phyloP scores from a whole-genome alignment of 1,140 invertebrate species.

The Nylanderia fulva region DNA sequence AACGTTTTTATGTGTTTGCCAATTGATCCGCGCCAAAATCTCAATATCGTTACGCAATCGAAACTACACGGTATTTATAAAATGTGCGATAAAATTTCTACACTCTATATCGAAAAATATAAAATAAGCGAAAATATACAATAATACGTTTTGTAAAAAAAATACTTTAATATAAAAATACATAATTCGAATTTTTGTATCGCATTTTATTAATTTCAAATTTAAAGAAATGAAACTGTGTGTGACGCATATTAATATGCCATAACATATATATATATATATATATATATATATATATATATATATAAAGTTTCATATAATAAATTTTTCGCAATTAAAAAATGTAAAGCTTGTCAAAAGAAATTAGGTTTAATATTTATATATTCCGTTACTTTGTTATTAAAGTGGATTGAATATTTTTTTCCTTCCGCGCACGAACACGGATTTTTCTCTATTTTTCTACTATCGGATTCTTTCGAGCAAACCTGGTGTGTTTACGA shows the following conservation, averaged over 20 bases:
- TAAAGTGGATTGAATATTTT: neutral
- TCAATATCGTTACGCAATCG: neutral
- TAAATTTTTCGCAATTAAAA: too few species aligned
- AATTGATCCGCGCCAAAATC: neutral
- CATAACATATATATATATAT: too few species aligned
- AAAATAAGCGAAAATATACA: neutral
- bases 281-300: too few species aligned
- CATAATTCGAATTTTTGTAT: neutral
- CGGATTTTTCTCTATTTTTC: constrained; percentile 1
- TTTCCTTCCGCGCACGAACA: too few species aligned
- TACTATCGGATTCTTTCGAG: neutral
- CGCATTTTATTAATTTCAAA: neutral
- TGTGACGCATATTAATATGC: too few species aligned
- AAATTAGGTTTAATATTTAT: neutral
- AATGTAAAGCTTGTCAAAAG: too few species aligned
- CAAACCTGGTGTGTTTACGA: neutral
- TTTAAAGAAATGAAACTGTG: neutral
- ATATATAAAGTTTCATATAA: too few species aligned
- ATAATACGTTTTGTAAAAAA: neutral
- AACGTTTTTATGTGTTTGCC: neutral
- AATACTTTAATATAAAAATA: constrained; percentile 13
- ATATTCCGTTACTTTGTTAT: neutral
- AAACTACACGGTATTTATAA: neutral
- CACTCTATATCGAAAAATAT: neutral
- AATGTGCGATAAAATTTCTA: neutral